Base-by-base conservation (phyloP, 2,888 invertebrate genomes). In the Rhimphoctona megacephalus region DNA sequence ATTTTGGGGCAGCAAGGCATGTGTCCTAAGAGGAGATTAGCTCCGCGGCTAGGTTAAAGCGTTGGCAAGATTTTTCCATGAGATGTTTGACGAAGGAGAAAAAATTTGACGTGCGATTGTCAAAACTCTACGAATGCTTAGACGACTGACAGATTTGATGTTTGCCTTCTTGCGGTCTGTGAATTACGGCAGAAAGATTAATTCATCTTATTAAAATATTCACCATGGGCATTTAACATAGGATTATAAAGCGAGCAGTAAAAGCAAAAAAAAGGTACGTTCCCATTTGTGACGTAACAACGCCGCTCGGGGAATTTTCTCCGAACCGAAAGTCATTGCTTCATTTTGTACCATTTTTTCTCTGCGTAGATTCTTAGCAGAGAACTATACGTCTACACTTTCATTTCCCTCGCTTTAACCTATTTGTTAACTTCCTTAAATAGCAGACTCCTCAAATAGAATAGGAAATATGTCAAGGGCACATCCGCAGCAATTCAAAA, bases 381-480 rank as follows among this genome's bases (percentile, higher is more conserved):
- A 11, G 39, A 67, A 30, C n/a, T n/a, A n/a, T n/a, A 17, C 22
- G 19, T 17, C 25, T 36, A n/a, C 25, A 46, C 79, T 72, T 69
- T 67, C 33, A 22, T 81, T 77, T 72, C 39, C 36, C 14, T 67
- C 19, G 8, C 61, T 61, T 61, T 17, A 43, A 52, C 36, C 43
- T 66, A 66, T 54, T 46, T 46, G 52, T 17, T 46, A 39, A 46
- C 49, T 66, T 54, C 14, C 25, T 61, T 4, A 61, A 69, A 78
- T 43, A 52, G 79, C 78, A 64, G 54, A 77, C 77, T 52, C 36
- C 54, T 4, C 70, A 67, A 17, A 57, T 70, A n/a, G n/a, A n/a
- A n/a, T n/a, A 46, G 57, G 81, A 88, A 87, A 85, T 85, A 88
- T 90, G 91, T 92, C 91, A 90, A 91, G 90, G 89, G 87, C 90